These are phyloP conservation scores for Eriocheir sinensis DNA, from an alignment of 1,140 invertebrate species.

Conservation along the genomic window DNA sequence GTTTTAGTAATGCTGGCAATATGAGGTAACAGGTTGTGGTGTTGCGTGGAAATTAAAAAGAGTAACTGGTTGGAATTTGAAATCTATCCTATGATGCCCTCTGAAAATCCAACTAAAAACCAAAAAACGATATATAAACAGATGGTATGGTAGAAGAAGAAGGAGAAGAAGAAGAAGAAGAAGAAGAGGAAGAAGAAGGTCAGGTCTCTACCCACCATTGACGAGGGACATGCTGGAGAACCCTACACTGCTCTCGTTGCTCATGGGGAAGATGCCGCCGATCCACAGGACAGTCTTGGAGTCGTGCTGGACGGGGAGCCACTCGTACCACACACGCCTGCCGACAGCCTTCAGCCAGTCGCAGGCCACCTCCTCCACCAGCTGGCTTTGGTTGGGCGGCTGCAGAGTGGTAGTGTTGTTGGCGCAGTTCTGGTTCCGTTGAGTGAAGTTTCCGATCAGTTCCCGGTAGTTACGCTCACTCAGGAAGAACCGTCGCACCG, in stretches of 20 bases:
- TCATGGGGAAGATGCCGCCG: conserved; percentile 90
- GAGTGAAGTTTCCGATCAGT: conserved; percentile 84
- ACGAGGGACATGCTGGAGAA: conserved; percentile 57
- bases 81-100: too few relatives aligned
- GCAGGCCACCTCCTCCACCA: conserved; percentile 86
- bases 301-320: conserved; percentile 83
- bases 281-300: conserved; percentile 85
- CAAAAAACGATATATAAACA: too few relatives aligned
- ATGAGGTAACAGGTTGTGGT: too few relatives aligned
- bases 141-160: too few relatives aligned
- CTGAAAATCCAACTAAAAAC: too few relatives aligned
- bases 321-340: conserved; percentile 83
- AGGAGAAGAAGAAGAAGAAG: too few relatives aligned
- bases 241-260: conserved; percentile 83
- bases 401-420: conserved; percentile 54
- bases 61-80: too few relatives aligned
- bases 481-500: conserved; percentile 85
- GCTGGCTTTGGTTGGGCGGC: conserved; percentile 46
- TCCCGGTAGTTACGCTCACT: conserved; percentile 83
- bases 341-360: conserved; percentile 85
- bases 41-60: too few relatives aligned
- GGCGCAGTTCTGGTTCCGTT: conserved; percentile 54
- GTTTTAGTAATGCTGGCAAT: too few relatives aligned
- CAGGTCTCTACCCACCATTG: conserved; percentile 55
- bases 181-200: too few relatives aligned